Conservation (phyloP, 2,797 vertebrate species). For the Lateolabrax maculatus region DNA sequence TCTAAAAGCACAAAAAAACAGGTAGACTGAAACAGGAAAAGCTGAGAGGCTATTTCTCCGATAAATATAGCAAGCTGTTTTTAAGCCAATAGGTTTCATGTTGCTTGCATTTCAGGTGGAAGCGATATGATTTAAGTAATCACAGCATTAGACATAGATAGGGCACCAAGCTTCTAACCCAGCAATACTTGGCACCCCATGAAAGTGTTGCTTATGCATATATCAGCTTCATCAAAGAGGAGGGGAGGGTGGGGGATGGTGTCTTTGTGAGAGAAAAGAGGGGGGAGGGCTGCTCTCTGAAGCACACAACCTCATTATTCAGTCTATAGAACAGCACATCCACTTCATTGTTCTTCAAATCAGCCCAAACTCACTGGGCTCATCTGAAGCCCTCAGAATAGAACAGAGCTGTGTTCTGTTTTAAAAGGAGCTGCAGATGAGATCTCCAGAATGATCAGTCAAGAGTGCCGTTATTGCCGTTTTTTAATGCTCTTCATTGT, state of each 20-base stretch:
- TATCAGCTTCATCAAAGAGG: constrained; percentile 85
- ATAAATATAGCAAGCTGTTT: constrained; percentile 49
- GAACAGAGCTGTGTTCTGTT: constrained; percentile 70
- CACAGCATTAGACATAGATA: constrained; percentile 64
- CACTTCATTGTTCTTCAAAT: constrained; percentile 89
- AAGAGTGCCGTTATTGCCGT: constrained; percentile 58
- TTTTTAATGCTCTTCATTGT: constrained; percentile 63
- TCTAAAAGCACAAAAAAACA: constrained; percentile 46
- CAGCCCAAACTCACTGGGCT: constrained; percentile 80
- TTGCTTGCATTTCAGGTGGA: constrained; percentile 54
- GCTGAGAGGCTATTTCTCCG: constrained; percentile 38
- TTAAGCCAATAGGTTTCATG: constrained; percentile 34
- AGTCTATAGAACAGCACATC: constrained; percentile 88
- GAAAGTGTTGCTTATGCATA: constrained; percentile 87
- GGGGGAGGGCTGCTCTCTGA: constrained; percentile 75
- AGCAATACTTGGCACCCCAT: constrained; percentile 80
- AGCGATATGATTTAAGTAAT: constrained; percentile 60
- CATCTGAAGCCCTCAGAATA: constrained; percentile 68
- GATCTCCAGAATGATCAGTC: constrained; percentile 70
- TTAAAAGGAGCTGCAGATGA: constrained; percentile 58
- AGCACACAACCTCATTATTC: constrained; percentile 89
- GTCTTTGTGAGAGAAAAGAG: constrained; percentile 72
- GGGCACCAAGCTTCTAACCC: constrained; percentile 64
- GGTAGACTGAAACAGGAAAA: constrained; percentile 30
- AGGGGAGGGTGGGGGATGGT: constrained; percentile 77